These are phyloP conservation scores for Sebastes matsubarae DNA, from an alignment of 2,797 vertebrate genomes.

Conservation along the genomic window DNA sequence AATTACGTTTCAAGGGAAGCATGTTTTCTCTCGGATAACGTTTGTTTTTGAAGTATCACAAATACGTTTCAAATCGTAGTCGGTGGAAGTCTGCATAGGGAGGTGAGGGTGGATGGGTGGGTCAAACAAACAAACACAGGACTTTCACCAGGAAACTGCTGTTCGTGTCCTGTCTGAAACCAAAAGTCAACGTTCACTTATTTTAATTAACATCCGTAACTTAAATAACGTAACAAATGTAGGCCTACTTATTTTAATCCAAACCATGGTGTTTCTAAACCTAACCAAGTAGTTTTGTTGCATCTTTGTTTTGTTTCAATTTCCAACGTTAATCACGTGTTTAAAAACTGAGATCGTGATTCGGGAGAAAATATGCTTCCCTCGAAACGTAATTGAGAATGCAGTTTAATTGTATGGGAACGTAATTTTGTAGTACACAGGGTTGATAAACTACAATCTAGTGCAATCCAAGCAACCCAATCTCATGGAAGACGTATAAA, in stretches of 20 bases:
- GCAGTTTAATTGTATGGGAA: background rate
- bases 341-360: background rate
- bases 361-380: background rate
- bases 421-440: background rate
- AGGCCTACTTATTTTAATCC: too few species aligned
- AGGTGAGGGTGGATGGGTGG: fast-evolving
- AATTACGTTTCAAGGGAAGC: background rate
- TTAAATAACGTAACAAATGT: background rate
- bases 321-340: too few species aligned
- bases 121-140: background rate
- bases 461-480: too few species aligned
- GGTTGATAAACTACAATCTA: background rate
- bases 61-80: fast-evolving
- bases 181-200: background rate
- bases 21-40: background rate
- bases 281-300: background rate
- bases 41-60: background rate
- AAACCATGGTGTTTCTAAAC: too few species aligned
- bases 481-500: too few species aligned
- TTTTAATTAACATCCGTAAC: background rate
- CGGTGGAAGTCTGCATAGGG: too few species aligned
- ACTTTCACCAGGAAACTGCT: too few species aligned
- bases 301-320: background rate
- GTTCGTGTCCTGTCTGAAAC: fast-evolving
- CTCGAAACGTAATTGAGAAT: background rate